Conservation (phyloP, 2,888 invertebrate genomes). For the Cheilosia variabilis region DNA sequence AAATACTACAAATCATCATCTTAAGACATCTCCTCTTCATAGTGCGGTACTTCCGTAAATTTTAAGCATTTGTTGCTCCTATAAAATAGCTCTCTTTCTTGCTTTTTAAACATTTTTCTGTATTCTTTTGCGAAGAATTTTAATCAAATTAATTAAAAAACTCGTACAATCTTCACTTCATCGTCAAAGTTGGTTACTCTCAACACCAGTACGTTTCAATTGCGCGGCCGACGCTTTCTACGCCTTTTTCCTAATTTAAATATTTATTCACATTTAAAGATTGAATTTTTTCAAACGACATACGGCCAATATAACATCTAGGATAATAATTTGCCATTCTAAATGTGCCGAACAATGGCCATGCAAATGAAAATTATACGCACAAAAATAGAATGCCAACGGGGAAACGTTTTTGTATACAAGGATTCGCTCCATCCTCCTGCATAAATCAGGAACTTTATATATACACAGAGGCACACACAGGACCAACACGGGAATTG, state of each 20-base stretch:
- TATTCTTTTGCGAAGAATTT: constrained; percentile 6
- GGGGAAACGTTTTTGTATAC: not conserved
- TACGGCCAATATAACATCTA: constrained; percentile 17
- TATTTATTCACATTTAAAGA: constrained; percentile 69
- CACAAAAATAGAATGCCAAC: constrained; percentile 36
- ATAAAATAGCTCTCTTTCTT: too few relatives aligned
- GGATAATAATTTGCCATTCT: constrained; percentile 58
- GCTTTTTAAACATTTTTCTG: not conserved
- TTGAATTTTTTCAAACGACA: constrained; percentile 39
- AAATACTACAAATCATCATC: not conserved
- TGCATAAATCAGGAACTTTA: constrained; percentile 49
- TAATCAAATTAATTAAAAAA: constrained; percentile 57
- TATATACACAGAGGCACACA: not conserved
- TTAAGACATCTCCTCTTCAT: not conserved
- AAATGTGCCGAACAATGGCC: constrained; percentile 64
- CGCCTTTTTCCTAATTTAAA: constrained; percentile 57
- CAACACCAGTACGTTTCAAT: constrained; percentile 15
- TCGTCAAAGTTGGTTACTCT: constrained; percentile 11
- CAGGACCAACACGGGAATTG: constrained; percentile 27
- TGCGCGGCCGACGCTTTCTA: too few relatives aligned
- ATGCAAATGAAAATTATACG: constrained; percentile 64
- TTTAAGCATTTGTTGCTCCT: not conserved
- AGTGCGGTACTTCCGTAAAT: not conserved
- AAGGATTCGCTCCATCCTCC: constrained; percentile 21
- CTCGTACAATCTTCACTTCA: not conserved